Base-by-base conservation (phyloP, 2,888 invertebrate species). In the Epistrophe grossulariae region DNA sequence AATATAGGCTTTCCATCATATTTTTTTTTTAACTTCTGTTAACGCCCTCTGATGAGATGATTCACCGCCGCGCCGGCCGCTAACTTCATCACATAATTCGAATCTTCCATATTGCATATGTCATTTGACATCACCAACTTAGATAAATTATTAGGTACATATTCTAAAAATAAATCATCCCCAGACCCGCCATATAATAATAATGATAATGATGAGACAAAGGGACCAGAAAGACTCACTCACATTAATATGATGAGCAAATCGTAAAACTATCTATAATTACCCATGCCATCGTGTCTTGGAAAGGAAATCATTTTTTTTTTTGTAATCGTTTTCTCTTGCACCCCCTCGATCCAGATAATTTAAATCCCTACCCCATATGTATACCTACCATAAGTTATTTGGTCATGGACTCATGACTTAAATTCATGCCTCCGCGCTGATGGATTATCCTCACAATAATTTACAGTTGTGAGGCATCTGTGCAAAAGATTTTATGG, bases 401-500 rank as follows among this genome's bases (percentile, higher is more conserved):
- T 59, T 17, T 59, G 10, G 35, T 60, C 19, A 60, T 60, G 35
- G 19, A 60, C 13, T 19, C 19, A 7, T 19, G 55, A 55, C 55
- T 55, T 31, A 55, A 55, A 28, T 28, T 28, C 55, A 55, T 55
- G 55, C 55, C 8, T 55, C 9, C 15, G 1, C 17, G 38, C 60
- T 38, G 60, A 60, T 60, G 19, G 60, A 60, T 60, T 60, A 60
- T 60, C 72, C 66, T 81, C 77, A 81, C 76, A 72, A 66, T 28
- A 72, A 66, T 28, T n/a, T 9, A 19, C 62, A 70, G 66, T 81
- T 45, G 24, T 24, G 55, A 31, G 15, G 60, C 52, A 59, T 60
- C 31, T 62, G 62, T 60, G 40, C 15, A 24, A 60, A 24, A 55
- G 43, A 62, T 62, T 62, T 62, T 43, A 62, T 62, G n/a, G 62